Conservation (phyloP, 2,888 invertebrate species). For the Carabus problematicus region DNA sequence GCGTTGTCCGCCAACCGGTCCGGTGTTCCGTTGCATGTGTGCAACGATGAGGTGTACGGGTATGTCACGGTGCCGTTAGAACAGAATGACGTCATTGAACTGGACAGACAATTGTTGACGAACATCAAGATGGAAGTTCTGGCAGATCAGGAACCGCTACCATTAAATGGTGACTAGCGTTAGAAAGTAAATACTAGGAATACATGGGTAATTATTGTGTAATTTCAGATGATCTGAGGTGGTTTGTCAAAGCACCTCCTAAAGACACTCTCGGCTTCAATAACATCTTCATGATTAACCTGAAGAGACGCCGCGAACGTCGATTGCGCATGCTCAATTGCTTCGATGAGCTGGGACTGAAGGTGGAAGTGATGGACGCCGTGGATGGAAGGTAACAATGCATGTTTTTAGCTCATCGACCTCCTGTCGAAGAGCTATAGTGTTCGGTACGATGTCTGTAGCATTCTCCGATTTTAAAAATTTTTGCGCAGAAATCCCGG, state of each 20-base stretch:
- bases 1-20: slow-evolving; percentile 79
- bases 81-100: slow-evolving; percentile 66
- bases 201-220: slow-evolving; percentile 3
- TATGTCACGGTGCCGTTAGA: slow-evolving; percentile 83
- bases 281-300: slow-evolving; percentile 91
- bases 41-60: slow-evolving; percentile 85
- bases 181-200: slow-evolving; percentile 42
- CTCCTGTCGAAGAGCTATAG: too few relatives aligned
- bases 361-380: slow-evolving; percentile 78
- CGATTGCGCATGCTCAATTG: slow-evolving; percentile 78
- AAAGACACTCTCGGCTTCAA: slow-evolving; percentile 75
- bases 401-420: too few relatives aligned
- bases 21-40: slow-evolving; percentile 72
- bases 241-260: slow-evolving; percentile 49
- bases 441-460: too few relatives aligned
- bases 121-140: slow-evolving; percentile 74
- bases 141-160: slow-evolving; percentile 63
- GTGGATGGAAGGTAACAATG: slow-evolving; percentile 84
- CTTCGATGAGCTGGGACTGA: slow-evolving; percentile 82
- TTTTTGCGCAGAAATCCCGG: too few relatives aligned
- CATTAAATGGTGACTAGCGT: slow-evolving; percentile 57
- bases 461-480: too few relatives aligned
- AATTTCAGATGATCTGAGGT: slow-evolving; percentile 32
- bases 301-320: slow-evolving; percentile 82
- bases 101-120: slow-evolving; percentile 74